Percentiles rank a stretch among this genome's conserved stretches.
Evolutionary conservation across 2,113 vertebrate genomes (phyloP).

Genomic region (Passer montanus): DNA sequence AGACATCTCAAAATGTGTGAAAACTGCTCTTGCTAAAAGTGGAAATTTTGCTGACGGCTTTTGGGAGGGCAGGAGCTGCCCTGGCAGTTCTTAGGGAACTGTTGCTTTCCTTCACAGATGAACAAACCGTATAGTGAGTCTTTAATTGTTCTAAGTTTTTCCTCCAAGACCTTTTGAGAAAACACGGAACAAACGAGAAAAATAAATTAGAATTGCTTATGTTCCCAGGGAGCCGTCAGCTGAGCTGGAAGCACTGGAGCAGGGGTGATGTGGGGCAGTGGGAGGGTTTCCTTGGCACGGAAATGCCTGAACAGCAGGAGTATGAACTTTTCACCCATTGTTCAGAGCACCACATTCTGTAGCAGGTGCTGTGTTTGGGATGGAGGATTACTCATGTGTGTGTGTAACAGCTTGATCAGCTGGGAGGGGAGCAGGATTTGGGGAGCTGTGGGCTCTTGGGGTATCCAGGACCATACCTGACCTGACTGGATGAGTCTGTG

Average conservation of each 20-base stretch:
- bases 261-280: neutral
- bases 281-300: neutral
- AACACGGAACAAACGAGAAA: neutral
- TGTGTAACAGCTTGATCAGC: neutral
- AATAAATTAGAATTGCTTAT: neutral
- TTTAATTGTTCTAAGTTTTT: neutral
- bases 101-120: neutral
- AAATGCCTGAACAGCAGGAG: neutral
- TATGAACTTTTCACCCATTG: neutral
- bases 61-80: neutral
- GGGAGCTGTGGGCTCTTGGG: neutral
- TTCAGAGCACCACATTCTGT: neutral
- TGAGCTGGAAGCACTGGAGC: neutral
- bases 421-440: neutral
- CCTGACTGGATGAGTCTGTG: neutral
- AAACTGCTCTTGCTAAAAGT: neutral
- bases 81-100: neutral
- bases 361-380: neutral
- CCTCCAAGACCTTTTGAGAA: neutral
- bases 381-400: neutral
- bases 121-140: fast-evolving
- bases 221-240: neutral
- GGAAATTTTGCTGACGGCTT: neutral
- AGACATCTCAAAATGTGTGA: neutral
- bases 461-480: neutral